Evolutionary conservation across 2,888 invertebrate genomes (phyloP).

Genomic region (Branchellion lobata): DNA sequence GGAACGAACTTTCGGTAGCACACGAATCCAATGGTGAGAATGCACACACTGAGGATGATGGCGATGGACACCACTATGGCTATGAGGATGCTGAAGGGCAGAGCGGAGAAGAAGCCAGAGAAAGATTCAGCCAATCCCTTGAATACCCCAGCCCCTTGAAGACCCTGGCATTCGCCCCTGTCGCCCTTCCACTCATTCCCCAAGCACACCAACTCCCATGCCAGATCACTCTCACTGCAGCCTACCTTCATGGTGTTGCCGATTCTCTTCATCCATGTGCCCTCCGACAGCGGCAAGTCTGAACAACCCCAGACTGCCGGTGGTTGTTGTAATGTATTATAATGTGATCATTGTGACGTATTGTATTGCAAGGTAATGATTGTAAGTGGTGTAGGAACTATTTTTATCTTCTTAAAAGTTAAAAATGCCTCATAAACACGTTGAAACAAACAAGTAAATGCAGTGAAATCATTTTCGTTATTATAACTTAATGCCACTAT

Average conservation of each 20-base stretch:
- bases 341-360: too few relatives aligned
- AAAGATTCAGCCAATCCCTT: constrained; percentile 5
- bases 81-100: constrained; percentile 38
- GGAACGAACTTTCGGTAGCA: constrained; percentile 41
- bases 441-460: too few relatives aligned
- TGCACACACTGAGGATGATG: constrained; percentile 40
- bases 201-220: constrained; percentile 20
- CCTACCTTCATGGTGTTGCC: background rate
- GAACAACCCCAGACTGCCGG: constrained; percentile 14
- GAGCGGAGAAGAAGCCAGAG: constrained; percentile 18
- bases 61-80: constrained; percentile 36
- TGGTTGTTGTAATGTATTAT: too few relatives aligned
- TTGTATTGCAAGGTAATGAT: too few relatives aligned
- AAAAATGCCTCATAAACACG: too few relatives aligned
- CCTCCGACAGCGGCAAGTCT: constrained; percentile 2
- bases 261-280: constrained; percentile 24
- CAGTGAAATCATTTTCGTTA: too few relatives aligned
- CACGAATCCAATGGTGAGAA: constrained; percentile 40
- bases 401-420: too few relatives aligned
- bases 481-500: too few relatives aligned
- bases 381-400: too few relatives aligned
- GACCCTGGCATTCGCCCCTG: background rate
- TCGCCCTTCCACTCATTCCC: constrained; percentile 31
- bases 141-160: background rate
- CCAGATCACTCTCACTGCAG: background rate